Evolutionary conservation across 2,888 invertebrate species (phyloP), one percentile per base, ranked within the genome.

Genomic region (Aspidapion aeneum): DNA sequence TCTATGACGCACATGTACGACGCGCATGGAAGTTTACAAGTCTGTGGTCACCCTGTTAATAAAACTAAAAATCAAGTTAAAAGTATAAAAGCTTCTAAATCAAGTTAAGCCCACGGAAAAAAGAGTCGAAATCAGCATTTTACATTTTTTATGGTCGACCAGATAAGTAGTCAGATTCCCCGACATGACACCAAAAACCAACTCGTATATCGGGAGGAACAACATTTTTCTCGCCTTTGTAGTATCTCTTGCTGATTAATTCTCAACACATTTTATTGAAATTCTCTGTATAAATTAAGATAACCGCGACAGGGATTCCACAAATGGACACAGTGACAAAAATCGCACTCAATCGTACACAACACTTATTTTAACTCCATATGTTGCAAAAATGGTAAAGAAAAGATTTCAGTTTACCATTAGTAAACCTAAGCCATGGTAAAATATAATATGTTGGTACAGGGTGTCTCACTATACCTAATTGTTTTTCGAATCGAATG

Each of bases 241-340:
- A 61, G 52, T 61, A 61, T 49, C 60, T 59, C 59, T 54, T 58
- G 12, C 63, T 67, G 67, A 67, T 67, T 67, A 67, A 67, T 67
- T 67, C 62, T 62, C 65, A 64, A 65, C 67, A 65, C 63, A 67
- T 67, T 63, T 67, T 67, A 67, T 67, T 67, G 67, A 67, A 67
- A 67, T 67, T 67, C 65, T 64, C 48, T 67, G 67, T 67, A 67
- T 67, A 67, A 65, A 65, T 67, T 67, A 65, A 67, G 67, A 67
- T 67, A 67, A 65, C 59, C 60, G n/a, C 52, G 17, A 19, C 52
- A 52, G 17, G n/a, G 35, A 35, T 35, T 35, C 35, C 35, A 35
- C 35, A 35, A 35, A 35, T 35, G 35, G 35, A 35, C 35, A 35
- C 12, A 12, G 35, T 35, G 35, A 35, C 35, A 35, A 35, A 35